Conservation (phyloP, 1,140 invertebrate species). For the Psilanteris sp. region DNA sequence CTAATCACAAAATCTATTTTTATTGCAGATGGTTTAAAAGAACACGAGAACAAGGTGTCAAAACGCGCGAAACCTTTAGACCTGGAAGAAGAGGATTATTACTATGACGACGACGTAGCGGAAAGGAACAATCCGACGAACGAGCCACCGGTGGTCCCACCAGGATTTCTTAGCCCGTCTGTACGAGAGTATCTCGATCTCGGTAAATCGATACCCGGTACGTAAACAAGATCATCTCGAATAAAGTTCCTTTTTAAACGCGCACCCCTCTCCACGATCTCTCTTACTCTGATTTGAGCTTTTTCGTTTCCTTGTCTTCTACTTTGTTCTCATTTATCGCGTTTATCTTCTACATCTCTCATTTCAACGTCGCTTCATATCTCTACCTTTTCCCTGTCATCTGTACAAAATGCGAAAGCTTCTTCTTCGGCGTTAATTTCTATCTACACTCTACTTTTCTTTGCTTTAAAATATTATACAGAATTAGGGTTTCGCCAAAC, state of each 20-base stretch:
- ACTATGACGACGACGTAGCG: constrained; percentile 84
- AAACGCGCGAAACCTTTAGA: constrained; percentile 84
- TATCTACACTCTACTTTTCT: too few species aligned
- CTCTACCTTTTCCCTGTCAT: constrained; percentile 25
- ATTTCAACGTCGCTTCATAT: constrained; percentile 52
- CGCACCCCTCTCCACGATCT: constrained; percentile 25
- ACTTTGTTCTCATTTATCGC: constrained; percentile 40
- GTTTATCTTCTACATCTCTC: constrained; percentile 36
- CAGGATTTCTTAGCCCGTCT: constrained; percentile 89
- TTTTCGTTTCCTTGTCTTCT: constrained; percentile 25
- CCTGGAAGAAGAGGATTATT: constrained; percentile 82
- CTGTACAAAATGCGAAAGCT: constrained; percentile 27
- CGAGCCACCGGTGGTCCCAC: constrained; percentile 84
- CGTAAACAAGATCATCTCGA: constrained; percentile 75
- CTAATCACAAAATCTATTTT: too few species aligned
- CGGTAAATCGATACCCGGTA: constrained; percentile 93
- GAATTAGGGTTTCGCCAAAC: too few species aligned
- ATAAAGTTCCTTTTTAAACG: constrained; percentile 63
- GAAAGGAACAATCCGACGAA: constrained; percentile 84
- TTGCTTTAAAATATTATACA: too few species aligned
- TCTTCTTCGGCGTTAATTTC: too few species aligned
- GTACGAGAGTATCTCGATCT: constrained; percentile 91
- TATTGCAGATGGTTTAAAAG: constrained; percentile 64
- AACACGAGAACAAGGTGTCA: constrained; percentile 68
- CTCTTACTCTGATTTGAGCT: constrained; percentile 34